These are phyloP conservation scores for Ciconia maguari DNA, from an alignment of 2,113 vertebrate species.

Conservation along the genomic window DNA sequence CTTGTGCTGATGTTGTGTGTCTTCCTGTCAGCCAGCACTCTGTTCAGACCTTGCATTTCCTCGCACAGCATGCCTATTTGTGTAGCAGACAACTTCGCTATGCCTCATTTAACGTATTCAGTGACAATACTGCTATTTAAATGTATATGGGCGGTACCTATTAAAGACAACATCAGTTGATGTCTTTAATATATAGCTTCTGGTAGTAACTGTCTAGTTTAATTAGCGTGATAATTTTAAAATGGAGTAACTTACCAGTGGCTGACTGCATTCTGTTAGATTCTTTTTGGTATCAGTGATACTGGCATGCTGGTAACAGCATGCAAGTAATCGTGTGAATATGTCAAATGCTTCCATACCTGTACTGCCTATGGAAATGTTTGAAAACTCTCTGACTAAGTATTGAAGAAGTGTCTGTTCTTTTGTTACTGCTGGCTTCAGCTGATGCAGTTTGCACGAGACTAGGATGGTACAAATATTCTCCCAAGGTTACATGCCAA, in stretches of 20 bases:
- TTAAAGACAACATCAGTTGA: neutral
- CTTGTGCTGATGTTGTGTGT: neutral
- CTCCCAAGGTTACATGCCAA: neutral
- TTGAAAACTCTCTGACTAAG: neutral
- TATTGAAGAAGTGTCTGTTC: neutral
- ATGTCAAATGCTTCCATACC: neutral
- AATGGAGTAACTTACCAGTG: neutral
- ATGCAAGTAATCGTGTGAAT: accelerated
- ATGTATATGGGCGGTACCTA: neutral
- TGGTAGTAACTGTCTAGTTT: neutral
- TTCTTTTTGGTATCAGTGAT: neutral
- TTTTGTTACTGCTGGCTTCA: neutral
- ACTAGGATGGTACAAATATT: neutral
- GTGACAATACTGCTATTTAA: neutral
- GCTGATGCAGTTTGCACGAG: neutral
- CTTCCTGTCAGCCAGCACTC: neutral
- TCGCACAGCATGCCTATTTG: neutral
- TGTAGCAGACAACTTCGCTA: neutral
- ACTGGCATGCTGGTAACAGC: neutral
- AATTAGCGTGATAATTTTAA: neutral
- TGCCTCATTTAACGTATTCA: neutral
- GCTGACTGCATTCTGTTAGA: neutral
- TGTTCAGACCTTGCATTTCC: neutral
- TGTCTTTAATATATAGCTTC: neutral
- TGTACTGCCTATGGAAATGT: neutral